Evolutionary conservation across 2,797 vertebrate genomes (phyloP).

Genomic region (Sebastes paucispinis): DNA sequence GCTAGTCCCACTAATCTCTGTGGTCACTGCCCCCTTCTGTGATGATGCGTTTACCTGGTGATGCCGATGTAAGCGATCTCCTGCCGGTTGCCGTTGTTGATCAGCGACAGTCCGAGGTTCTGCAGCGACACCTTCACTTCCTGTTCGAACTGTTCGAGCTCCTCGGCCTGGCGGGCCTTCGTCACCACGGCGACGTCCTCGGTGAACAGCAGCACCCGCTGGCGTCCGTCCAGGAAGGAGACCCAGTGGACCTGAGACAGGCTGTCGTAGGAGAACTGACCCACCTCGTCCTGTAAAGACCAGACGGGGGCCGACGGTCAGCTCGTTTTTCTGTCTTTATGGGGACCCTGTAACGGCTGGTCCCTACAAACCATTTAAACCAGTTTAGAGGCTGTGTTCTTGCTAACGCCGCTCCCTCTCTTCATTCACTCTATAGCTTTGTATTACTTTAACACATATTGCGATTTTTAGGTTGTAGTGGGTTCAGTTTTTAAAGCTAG

Average conservation of each 20-base stretch:
- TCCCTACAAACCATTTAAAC: background rate
- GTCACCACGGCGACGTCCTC: constrained; percentile 92
- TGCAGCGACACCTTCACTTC: constrained; percentile 92
- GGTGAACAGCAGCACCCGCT: constrained; percentile 93
- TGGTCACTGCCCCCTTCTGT: too few species aligned
- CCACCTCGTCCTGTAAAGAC: constrained; percentile 86
- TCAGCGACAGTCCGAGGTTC: constrained; percentile 92
- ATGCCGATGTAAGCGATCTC: constrained; percentile 96
- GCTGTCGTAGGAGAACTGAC: constrained; percentile 88
- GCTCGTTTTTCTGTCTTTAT: background rate
- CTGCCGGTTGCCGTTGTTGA: constrained; percentile 89
- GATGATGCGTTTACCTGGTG: constrained; percentile 55
- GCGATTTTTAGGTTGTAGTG: too few species aligned
- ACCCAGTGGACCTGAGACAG: constrained; percentile 94
- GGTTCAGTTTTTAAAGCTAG: too few species aligned
- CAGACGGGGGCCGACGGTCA: background rate
- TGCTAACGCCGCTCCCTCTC: too few species aligned
- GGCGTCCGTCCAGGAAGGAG: constrained; percentile 94
- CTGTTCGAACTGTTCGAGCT: constrained; percentile 92
- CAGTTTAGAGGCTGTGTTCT: background rate
- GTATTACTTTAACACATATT: too few species aligned
- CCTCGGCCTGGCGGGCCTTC: constrained; percentile 94
- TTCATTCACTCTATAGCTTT: too few species aligned
- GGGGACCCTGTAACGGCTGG: background rate
- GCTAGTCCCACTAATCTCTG: too few species aligned